Evolutionary conservation across 2,113 vertebrate genomes (phyloP).

Genomic region (Athene noctua): DNA sequence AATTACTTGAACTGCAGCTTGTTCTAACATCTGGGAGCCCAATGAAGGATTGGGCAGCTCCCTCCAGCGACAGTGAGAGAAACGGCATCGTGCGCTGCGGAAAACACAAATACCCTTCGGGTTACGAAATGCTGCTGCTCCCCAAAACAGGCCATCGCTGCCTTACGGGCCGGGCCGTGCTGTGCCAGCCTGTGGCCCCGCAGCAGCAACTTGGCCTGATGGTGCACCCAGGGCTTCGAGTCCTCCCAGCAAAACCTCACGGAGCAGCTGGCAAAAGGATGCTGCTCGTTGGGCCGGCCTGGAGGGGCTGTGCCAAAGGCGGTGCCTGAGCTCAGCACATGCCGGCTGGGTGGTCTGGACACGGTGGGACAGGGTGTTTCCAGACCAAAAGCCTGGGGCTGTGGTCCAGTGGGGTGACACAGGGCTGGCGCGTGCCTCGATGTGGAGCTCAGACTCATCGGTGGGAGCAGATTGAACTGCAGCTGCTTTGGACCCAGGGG

Average conservation of each 20-base stretch:
- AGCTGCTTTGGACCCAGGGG: background rate
- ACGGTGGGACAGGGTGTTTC: accelerated
- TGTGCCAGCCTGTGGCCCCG: background rate
- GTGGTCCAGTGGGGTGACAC: accelerated
- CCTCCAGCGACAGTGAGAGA: background rate
- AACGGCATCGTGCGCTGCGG: accelerated
- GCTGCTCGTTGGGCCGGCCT: accelerated
- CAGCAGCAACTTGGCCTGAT: accelerated
- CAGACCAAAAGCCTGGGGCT: background rate
- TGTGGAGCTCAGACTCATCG: accelerated
- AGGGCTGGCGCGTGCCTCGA: accelerated
- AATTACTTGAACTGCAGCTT: accelerated
- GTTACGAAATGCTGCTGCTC: accelerated
- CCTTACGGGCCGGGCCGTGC: accelerated
- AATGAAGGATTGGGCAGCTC: background rate
- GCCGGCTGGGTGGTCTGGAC: accelerated
- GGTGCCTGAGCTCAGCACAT: accelerated
- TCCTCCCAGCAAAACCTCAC: background rate
- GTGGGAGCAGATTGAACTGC: background rate
- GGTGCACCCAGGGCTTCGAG: too few species aligned
- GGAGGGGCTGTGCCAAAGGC: background rate
- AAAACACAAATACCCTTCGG: accelerated
- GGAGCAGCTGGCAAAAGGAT: background rate
- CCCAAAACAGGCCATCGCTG: accelerated
- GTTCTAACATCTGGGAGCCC: accelerated